Conservation (phyloP, 1,140 invertebrate species). For the Trachelipus rathkii region DNA sequence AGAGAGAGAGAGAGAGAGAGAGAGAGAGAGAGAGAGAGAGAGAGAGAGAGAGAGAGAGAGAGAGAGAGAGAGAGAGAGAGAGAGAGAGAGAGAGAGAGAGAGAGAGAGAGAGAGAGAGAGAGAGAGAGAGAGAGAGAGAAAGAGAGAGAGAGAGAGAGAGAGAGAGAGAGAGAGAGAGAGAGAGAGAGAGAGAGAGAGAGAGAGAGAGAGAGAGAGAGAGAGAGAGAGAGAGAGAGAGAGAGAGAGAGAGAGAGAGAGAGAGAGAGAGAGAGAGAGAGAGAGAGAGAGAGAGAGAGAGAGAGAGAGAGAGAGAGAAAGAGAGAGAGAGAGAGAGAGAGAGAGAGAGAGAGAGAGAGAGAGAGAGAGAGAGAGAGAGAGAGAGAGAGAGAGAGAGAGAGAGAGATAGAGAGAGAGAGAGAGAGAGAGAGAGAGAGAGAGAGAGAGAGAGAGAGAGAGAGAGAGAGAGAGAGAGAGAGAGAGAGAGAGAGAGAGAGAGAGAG, state of each 20-base stretch:
- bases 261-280: neutral
- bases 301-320: neutral
- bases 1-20: too few relatives aligned
- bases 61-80: too few relatives aligned
- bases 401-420: neutral
- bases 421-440: constrained; percentile 21
- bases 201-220: too few relatives aligned
- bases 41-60: too few relatives aligned
- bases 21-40: too few relatives aligned
- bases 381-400: neutral
- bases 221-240: too few relatives aligned
- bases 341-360: neutral
- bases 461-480: constrained; percentile 18
- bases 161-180: neutral
- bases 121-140: neutral
- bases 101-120: neutral
- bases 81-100: neutral
- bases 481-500: too few relatives aligned
- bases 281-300: neutral
- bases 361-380: constrained; percentile 14
- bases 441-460: constrained; percentile 26
- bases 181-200: too few relatives aligned
- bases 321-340: neutral
- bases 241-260: neutral
- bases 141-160: neutral